Evolutionary conservation across 2,797 vertebrate species (phyloP).

Genomic region (Crocidura indochinensis): DNA sequence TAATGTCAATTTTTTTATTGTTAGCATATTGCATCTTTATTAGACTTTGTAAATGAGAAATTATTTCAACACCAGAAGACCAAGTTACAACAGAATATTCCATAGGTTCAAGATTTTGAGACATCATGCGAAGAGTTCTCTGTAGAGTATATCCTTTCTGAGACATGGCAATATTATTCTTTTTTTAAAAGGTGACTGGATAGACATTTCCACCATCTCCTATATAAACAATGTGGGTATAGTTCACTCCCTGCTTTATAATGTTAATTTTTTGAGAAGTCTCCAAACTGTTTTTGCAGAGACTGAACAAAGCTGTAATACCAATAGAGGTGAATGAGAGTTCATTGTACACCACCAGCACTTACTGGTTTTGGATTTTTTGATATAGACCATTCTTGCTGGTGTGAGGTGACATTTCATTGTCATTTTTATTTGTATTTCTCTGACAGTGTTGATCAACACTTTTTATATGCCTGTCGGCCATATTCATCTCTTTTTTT

Average conservation of each 20-base stretch:
- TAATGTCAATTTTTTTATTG: background rate
- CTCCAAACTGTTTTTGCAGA: no score
- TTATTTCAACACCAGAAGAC: conserved; percentile 95
- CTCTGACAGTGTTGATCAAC: no score
- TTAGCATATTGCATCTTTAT: conserved; percentile 85
- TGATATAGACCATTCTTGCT: no score
- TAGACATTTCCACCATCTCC: conserved; percentile 98
- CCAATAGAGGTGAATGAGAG: no score
- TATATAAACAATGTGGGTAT: conserved; percentile 92
- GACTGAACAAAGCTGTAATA: no score
- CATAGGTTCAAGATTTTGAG: conserved; percentile 85
- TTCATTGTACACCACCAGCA: no score
- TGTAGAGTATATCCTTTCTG: conserved; percentile 95
- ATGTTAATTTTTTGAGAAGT: no score
- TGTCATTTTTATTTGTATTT: no score
- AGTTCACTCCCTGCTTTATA: conserved; percentile 89
- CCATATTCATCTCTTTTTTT: no score
- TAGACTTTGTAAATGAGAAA: conserved; percentile 93
- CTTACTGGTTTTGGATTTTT: no score
- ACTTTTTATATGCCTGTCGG: no score
- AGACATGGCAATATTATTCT: conserved; percentile 94
- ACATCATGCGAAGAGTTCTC: conserved; percentile 91
- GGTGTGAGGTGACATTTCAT: no score
- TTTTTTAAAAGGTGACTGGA: conserved; percentile 93
- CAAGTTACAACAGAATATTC: conserved; percentile 92